Evolutionary conservation across 2,113 vertebrate species (phyloP).

Genomic region (Macaca fascicularis): T2T-MFA8v1.1 NC_088379.1:12394001-12394500

Average conservation of each 20-base stretch:
- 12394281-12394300: neutral
- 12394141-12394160: neutral
- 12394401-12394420: neutral
- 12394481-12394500: neutral
- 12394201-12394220: neutral
- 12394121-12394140: neutral
- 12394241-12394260: neutral
- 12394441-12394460: neutral
- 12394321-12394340: neutral
- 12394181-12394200: neutral
- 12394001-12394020: neutral
- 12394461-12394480: neutral
- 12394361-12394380: neutral
- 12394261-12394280: neutral
- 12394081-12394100: neutral
- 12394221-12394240: neutral
- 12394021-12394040: neutral
- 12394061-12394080: neutral
- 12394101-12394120: neutral
- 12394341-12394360: neutral
- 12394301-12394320: neutral
- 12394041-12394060: neutral
- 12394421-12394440: neutral
- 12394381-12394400: neutral
- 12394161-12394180: rapidly evolving